Base-by-base conservation (phyloP, 1,140 invertebrate species). In the Drosophila mojavensis region DNA sequence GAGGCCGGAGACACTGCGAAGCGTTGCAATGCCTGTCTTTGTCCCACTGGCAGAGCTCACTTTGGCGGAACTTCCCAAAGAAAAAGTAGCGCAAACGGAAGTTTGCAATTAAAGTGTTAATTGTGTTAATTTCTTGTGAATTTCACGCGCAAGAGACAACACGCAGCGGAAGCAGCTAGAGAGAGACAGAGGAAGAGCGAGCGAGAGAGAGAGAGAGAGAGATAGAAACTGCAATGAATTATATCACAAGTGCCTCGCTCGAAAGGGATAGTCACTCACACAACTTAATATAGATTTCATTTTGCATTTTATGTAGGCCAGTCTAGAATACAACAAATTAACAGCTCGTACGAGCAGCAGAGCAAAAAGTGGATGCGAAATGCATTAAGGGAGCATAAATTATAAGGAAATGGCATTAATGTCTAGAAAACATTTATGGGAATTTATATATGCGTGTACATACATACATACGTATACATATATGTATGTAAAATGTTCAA, bases 101-200 rank as follows among this genome's bases (percentile, higher is more conserved):
- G 83, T 83, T 88, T 24, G 83, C 84, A 86, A 86, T 86, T 86
- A 86, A 89, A 88, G 83, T 88, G 83, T 86, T 86, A 86, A 88
- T 86, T 86, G 83, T 86, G 83, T 86, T 86, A 86, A 86, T 86
- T 86, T 86, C 80, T 82, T 86, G 79, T 41, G 83, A 88, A 75
- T 86, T 88, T 78, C 75, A 74, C 59, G 58, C 67, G 53, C 66
- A 51, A 51, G 30, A 51, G 15, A 71, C 63, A 71, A 62, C 66
- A 67, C 58, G 28, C 9, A 62, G 50, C 41, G 47, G 54, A 13
- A 30, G 11, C 54, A 63, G 41, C 20, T 30, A 3, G 24, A 4
- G 28, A 63, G 59, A 63, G 48, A 10, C 15, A 60, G 4, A 51
- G 10, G 28, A 50, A 62, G 56, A 47, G 28, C 9, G 20, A 60